phyloP scores from a whole-genome alignment of 2,888 invertebrate genomes.

The Macrophya alboannulata region DNA sequence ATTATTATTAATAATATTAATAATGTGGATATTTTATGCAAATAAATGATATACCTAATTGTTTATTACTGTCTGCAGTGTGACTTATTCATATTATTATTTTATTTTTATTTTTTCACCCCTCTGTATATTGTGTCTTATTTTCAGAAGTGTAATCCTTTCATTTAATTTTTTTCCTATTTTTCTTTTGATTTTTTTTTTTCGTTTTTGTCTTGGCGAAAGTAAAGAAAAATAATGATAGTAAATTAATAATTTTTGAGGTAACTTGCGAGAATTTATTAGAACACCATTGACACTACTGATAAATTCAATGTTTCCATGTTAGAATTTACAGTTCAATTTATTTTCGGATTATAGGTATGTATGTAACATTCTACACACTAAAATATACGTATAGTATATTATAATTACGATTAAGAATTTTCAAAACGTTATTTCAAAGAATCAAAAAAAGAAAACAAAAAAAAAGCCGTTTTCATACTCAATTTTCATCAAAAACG shows the following conservation, averaged over 20 bases:
- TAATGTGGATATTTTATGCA: slow-evolving; percentile 20
- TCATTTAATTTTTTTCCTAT: too few relatives aligned
- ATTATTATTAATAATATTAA: neutral
- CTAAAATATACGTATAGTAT: neutral
- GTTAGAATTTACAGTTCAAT: neutral
- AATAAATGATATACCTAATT: slow-evolving; percentile 36
- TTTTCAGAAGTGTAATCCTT: neutral
- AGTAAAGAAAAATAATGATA: neutral
- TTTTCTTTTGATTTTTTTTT: neutral
- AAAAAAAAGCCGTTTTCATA: neutral
- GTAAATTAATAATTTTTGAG: neutral
- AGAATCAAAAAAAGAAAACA: neutral
- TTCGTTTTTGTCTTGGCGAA: neutral
- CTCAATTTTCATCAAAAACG: neutral
- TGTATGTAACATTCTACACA: neutral
- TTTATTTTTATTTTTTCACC: neutral
- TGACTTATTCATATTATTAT: neutral
- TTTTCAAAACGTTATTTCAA: neutral
- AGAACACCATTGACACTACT: neutral
- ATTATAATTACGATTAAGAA: neutral
- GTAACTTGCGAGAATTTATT: slow-evolving; percentile 55
- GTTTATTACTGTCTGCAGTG: neutral
- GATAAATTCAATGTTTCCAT: neutral
- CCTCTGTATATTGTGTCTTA: neutral
- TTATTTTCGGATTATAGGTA: neutral